Evolutionary conservation across 2,113 vertebrate species (phyloP), one percentile per base, ranked within the genome.

Genomic region (Pollimyrus isidori): DNA sequence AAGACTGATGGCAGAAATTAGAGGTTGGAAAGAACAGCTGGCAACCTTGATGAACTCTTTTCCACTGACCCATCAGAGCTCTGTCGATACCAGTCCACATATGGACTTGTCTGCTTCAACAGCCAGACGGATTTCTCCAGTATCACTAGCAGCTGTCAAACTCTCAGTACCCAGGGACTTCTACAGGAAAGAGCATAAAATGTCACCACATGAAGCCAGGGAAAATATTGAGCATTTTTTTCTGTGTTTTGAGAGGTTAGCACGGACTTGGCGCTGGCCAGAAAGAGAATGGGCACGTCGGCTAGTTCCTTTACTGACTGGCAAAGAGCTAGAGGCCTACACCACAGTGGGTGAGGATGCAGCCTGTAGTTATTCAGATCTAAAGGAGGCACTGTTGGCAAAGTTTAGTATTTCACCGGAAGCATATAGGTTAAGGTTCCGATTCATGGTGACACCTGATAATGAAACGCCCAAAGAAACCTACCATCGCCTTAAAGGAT

Each of bases 141-240:
- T 42, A 19, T 80, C 35, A 80, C 30, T 73, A 35, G 65, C 11
- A 11, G 30, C 3, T 35, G 30, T 73, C n/a, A 73, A 42, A 80
- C 35, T 7, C 30, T 80, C 35, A 19, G 73, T 42, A 19, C 73
- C 35, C 39, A 7, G 17, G 15, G 73, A 80, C 73, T 7, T 53
- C 53, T 62, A 56, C 39, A 11, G 0, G 17, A 87, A 30, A 35
- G 30, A 42, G 30, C 49, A 6, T 19, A 56, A 87, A 19, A 87
- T 56, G 50, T 4, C 50, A 11, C 4, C 35, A 6, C 45, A 23
- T 50, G 48, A 62, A 42, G 30, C 26, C 7, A 13, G 69, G 15
- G 86, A 87, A 52, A 86, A 90, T 73, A 90, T 84, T 50, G 52
- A 90, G 80, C 88, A 84, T 56, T 83, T 56, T 53, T 73, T 90